Evolutionary conservation across 1,140 invertebrate genomes (phyloP), one percentile per base, ranked within the genome.

Genomic region (Papilio xuthus): DNA sequence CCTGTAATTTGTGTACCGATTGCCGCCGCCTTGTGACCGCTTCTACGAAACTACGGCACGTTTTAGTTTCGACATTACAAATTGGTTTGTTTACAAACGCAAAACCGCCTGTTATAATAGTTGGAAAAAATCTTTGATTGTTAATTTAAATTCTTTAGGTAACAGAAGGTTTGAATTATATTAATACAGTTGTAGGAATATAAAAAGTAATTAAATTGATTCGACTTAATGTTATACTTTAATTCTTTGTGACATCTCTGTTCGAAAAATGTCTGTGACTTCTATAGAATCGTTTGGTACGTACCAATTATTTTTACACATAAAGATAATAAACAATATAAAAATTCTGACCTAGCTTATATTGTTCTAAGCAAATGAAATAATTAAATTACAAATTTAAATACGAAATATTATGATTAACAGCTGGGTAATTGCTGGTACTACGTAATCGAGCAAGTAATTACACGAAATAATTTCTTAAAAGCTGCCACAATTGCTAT

Each of bases 1-100:
- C 88, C 90, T 92, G 86, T 93, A 92, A 93, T 93, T 91, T 92
- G 83, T 80, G 78, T 3, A 20, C 50, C n/a, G 50, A 80, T 77
- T 75, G 86, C 85, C 84, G 84, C 79, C 79, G 69, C 83, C 78
- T 67, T 23, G 60, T 15, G 26, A 28, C 26, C 60, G 79, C 85
- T 90, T 88, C 86, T 85, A 67, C 63, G 86, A 89, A 90, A 87
- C 81, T 76, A 79, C 72, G 26, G 23, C 4, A 4, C 77, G 50
- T 78, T 75, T 41, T 71, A 50, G 37, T 47, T 73, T 73, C 73
- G 71, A 50, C 20, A 75, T 37, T 37, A 20, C 47, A 75, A 75
- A 56, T 75, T 75, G 50, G 73, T 75, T 75, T 75, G 73, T 75
- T 75, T 75, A 56, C 73, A 75, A 75, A 75, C 37, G 28, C 26